phyloP scores from a whole-genome alignment of 2,888 invertebrate species.

The Diadegma fenestrale region DNA sequence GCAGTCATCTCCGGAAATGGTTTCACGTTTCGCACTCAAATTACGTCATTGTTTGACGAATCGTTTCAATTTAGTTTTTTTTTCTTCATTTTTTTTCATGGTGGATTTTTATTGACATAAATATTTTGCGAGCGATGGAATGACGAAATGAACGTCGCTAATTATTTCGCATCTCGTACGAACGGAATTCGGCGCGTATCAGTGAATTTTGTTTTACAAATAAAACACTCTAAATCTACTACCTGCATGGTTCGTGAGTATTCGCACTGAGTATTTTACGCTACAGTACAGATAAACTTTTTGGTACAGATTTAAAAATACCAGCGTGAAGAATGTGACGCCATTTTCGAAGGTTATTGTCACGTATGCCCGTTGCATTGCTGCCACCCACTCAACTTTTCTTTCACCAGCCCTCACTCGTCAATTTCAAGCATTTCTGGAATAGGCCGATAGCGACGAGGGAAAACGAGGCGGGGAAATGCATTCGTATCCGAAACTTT shows the following conservation, averaged over 20 bases:
- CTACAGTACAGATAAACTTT: slow-evolving; percentile 55
- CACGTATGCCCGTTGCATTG: slow-evolving; percentile 64
- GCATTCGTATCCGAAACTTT: slow-evolving; percentile 39
- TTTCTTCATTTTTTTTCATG: not conserved
- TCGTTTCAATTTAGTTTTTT: too few relatives aligned
- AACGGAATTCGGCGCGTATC: not conserved
- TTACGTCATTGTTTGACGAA: too few relatives aligned
- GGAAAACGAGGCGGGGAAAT: slow-evolving; percentile 38
- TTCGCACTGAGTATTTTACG: slow-evolving; percentile 12
- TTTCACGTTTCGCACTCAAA: too few relatives aligned
- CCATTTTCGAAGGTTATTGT: slow-evolving; percentile 66
- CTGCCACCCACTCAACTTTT: slow-evolving; percentile 42
- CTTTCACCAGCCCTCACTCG: slow-evolving; percentile 15
- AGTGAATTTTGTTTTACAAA: slow-evolving; percentile 54
- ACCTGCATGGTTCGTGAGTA: slow-evolving; percentile 33
- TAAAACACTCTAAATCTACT: slow-evolving; percentile 53
- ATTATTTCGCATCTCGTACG: not conserved
- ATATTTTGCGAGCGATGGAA: not conserved
- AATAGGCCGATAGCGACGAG: not conserved
- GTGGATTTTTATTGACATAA: not conserved
- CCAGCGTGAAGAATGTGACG: slow-evolving; percentile 42
- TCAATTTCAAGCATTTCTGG: slow-evolving; percentile 12
- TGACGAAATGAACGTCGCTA: not conserved
- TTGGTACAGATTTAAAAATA: slow-evolving; percentile 20
- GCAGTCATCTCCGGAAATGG: too few relatives aligned